A percentile compares a stretch with the other conserved stretches of the same genome.
Evolutionary conservation across 2,888 invertebrate species (phyloP).

Genomic region (Lepidocyrtoides sp.): DNA sequence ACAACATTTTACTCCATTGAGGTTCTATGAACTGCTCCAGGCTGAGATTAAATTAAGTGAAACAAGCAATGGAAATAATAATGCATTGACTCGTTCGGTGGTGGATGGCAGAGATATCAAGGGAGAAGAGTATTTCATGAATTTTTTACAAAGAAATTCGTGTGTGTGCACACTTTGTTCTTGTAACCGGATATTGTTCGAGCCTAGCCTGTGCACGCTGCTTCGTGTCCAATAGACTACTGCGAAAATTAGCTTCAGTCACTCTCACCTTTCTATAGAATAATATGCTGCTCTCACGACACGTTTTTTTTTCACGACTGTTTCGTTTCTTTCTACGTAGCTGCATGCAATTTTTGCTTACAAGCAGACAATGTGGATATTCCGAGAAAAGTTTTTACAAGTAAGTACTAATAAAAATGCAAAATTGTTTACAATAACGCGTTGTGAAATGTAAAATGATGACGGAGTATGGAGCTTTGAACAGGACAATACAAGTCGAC

Average conservation of each 20-base stretch:
- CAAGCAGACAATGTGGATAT: too few relatives aligned
- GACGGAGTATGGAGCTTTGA: neutral
- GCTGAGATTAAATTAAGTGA: neutral
- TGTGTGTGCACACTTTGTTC: neutral
- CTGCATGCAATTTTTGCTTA: too few relatives aligned
- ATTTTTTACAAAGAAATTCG: neutral
- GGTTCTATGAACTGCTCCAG: neutral
- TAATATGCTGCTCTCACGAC: slow-evolving; percentile 14
- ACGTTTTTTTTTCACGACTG: slow-evolving; percentile 36
- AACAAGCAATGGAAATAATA: neutral
- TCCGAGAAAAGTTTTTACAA: too few relatives aligned
- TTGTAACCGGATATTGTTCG: slow-evolving; percentile 30
- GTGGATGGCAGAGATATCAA: too few relatives aligned
- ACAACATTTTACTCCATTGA: neutral
- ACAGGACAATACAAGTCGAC: neutral
- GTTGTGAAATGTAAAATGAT: neutral
- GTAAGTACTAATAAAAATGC: too few relatives aligned
- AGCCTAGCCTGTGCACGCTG: neutral
- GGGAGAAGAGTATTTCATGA: neutral
- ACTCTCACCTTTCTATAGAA: slow-evolving; percentile 40
- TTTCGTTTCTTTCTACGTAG: too few relatives aligned
- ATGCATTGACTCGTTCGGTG: too few relatives aligned
- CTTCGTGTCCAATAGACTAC: slow-evolving; percentile 15
- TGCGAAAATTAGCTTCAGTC: neutral
- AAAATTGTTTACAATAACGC: slow-evolving; percentile 9